Base-by-base conservation (phyloP, 2,797 vertebrate species). In the Graptemys geographica region DNA sequence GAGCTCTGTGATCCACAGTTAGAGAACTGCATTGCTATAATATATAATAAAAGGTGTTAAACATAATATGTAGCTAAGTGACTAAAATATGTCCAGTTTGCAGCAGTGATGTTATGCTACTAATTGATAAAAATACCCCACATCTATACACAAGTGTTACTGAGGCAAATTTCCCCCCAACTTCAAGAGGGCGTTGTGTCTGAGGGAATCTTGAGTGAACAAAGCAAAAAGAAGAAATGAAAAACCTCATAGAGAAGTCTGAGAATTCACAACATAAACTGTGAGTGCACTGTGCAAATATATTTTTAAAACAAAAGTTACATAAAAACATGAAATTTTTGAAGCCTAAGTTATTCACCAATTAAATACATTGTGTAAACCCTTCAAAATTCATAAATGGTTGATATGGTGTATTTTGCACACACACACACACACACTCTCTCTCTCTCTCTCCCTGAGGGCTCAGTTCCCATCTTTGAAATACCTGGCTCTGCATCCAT, bases 331-430 rank as follows among this genome's bases (percentile, higher is more conserved):
- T 82, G 86, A 88, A 33, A 62, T 25, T 81, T 62, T 79, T 81
- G 91, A 81, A 31, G 51, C 31, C 3, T 65, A 79, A 88, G 10
- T 90, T 95, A 89, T 15, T 93, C 84, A 33, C 79, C 78, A 88
- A 93, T 94, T 94, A 93, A 93, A 92, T 79, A 51, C 10, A 87
- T 93, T 88, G 86, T 80, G 33, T 87, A 95, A 96, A 91, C 3
- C 80, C 59, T 93, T 95, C 57, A 78, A 88, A 85, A 95, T 92
- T 90, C 47, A 84, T 79, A 87, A 8, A 55, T 55, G 86, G 53
- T 52, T 88, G 57, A 83, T 88, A n/a, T 92, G 62, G 85, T 79
- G 72, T 51, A 33, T 86, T 88, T 51, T 93, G 79, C 83, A 4
- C 5, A 59, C 5, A 3, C 49, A 65, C 6, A 55, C 72, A 80